These are phyloP conservation scores for Eumaeus atala DNA, from an alignment of 1,140 invertebrate genomes.

Conservation along the genomic window DNA sequence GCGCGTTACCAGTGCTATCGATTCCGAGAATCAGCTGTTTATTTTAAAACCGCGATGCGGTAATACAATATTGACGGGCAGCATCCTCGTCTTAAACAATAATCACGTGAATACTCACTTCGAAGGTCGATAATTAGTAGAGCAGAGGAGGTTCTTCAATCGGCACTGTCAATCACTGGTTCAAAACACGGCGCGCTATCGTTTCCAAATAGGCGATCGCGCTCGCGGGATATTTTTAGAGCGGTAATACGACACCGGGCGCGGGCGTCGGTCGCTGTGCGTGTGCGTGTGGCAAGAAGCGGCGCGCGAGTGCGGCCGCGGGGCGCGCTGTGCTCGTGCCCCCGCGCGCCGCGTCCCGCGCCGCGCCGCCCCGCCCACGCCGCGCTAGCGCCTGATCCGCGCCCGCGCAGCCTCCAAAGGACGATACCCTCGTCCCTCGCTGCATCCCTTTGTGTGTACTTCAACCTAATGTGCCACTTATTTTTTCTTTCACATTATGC, in stretches of 20 bases:
- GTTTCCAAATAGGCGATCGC: slow-evolving; percentile 70
- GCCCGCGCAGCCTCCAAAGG: slow-evolving; percentile 35
- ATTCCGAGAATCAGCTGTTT: slow-evolving; percentile 67
- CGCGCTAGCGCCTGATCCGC: slow-evolving; percentile 25
- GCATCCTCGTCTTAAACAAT: slow-evolving; percentile 24
- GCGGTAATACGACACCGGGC: slow-evolving; percentile 70
- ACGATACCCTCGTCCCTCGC: slow-evolving; percentile 50
- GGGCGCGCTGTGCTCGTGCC: slow-evolving; percentile 16
- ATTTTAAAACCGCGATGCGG: slow-evolving; percentile 60
- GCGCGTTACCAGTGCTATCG: slow-evolving; percentile 53
- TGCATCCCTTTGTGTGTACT: slow-evolving; percentile 49
- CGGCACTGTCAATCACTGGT: slow-evolving; percentile 71
- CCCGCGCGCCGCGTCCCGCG: slow-evolving; percentile 23
- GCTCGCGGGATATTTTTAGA: slow-evolving; percentile 70
- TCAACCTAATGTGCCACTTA: slow-evolving; percentile 19
- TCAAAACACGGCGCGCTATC: slow-evolving; percentile 65
- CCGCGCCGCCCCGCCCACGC: slow-evolving; percentile 14
- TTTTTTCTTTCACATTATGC: neutral
- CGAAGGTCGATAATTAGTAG: slow-evolving; percentile 33
- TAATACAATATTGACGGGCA: slow-evolving; percentile 43
- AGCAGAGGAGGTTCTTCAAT: slow-evolving; percentile 55
- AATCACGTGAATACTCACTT: slow-evolving; percentile 53
- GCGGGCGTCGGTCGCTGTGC: slow-evolving; percentile 55
- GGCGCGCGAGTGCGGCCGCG: slow-evolving; percentile 48
- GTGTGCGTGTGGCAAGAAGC: slow-evolving; percentile 41